Conservation (phyloP, 92 coral and sea anemone species). For the Galaxea fascicularis region DNA sequence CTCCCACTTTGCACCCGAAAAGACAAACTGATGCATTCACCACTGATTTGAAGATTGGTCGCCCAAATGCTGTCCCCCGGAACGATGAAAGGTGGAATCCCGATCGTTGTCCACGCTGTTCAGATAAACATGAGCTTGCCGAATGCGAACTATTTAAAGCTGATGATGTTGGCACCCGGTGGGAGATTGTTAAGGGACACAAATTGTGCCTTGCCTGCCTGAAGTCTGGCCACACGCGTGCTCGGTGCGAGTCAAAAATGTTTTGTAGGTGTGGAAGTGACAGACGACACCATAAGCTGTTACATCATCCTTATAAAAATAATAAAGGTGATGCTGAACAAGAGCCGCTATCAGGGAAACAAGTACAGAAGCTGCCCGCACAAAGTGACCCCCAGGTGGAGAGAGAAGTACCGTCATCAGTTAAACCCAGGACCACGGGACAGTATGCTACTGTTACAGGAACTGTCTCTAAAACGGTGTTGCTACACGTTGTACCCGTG, state of each 20-base stretch:
- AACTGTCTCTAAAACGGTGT: too few relatives aligned
- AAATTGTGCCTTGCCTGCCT: constrained; percentile 63
- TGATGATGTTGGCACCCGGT: constrained; percentile 26
- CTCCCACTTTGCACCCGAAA: too few relatives aligned
- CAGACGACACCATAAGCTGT: constrained; percentile 53
- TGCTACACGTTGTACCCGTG: constrained; percentile 68
- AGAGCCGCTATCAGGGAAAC: background rate
- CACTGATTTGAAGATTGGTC: background rate
- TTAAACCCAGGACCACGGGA: too few relatives aligned
- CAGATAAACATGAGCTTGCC: constrained; percentile 40
- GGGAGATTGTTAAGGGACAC: constrained; percentile 71
- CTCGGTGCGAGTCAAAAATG: constrained; percentile 33
- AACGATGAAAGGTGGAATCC: background rate
- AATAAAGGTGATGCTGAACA: background rate
- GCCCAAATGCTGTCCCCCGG: background rate
- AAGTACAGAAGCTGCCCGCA: background rate
- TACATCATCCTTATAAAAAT: constrained; percentile 35
- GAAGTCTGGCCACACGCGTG: constrained; percentile 41
- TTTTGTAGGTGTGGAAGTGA: constrained; percentile 50
- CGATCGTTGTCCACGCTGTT: constrained; percentile 32
- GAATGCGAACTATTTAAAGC: constrained; percentile 22
- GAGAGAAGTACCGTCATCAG: too few relatives aligned
- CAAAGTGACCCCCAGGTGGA: background rate
- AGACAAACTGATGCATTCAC: background rate
- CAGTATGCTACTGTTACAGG: too few relatives aligned